These are phyloP conservation scores for Myodes glareolus DNA, from an alignment of 2,113 vertebrate genomes.

Conservation along the genomic window DNA sequence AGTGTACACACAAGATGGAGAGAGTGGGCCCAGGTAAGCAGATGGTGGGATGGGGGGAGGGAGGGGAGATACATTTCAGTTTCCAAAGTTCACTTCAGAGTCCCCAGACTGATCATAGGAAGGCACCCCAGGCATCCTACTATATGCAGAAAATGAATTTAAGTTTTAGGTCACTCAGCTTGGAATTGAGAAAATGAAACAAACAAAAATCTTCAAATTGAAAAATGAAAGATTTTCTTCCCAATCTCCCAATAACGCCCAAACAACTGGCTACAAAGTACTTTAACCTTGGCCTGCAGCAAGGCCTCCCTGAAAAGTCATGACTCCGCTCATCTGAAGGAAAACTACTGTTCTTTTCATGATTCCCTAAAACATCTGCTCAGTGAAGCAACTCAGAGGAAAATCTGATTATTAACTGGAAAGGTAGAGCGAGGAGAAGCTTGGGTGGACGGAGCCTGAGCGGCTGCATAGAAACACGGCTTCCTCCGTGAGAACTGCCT, in stretches of 20 bases:
- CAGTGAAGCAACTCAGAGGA: not conserved
- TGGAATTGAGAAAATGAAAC: not conserved
- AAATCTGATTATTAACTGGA: not conserved
- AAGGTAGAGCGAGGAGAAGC: not conserved
- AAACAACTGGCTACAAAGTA: constrained; percentile 47
- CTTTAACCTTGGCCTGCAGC: constrained; percentile 27
- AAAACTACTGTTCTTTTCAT: constrained; percentile 58
- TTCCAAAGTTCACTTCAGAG: not conserved
- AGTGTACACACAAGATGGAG: not conserved
- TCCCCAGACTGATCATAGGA: not conserved
- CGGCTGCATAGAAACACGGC: not conserved
- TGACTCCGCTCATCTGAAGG: constrained; percentile 62
- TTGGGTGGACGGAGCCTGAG: not conserved
- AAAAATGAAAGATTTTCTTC: constrained; percentile 13
- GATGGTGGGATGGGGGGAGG: not conserved
- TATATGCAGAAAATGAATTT: not conserved
- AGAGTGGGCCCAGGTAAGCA: not conserved
- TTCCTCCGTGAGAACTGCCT: not conserved
- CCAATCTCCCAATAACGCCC: not conserved
- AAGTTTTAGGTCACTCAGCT: not conserved
- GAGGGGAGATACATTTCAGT: too few relatives aligned
- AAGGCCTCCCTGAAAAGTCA: constrained; percentile 57
- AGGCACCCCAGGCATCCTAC: not conserved
- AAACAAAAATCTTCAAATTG: constrained; percentile 37
- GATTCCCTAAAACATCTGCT: constrained; percentile 47